Evolutionary conservation across 2,888 invertebrate species (phyloP), one percentile per base, ranked within the genome.

Genomic region (Germaria angustata): DNA sequence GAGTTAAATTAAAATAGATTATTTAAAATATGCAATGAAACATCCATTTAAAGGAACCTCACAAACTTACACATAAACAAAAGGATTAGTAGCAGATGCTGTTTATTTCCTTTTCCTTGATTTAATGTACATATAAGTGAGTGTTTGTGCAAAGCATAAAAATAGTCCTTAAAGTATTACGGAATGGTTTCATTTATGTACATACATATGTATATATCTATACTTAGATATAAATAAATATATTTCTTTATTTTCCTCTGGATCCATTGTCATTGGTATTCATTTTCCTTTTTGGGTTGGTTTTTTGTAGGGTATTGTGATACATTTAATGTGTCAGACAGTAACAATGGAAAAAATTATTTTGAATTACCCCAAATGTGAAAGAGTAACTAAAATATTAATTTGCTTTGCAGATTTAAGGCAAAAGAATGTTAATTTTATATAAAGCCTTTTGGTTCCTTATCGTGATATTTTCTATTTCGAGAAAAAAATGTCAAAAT

Each of bases 151-250:
- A 36, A 63, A 44, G 44, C 20, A 36, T 53, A 55, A 66, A 80
- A 73, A 66, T 73, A 73, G 68, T 68, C 53, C 73, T 66, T 68
- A 66, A 66, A 73, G 59, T n/a, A 66, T 39, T 36, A n/a, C n/a
- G n/a, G n/a, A n/a, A n/a, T n/a, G n/a, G n/a, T n/a, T n/a, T n/a
- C n/a, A n/a, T n/a, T n/a, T n/a, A n/a, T n/a, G n/a, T n/a, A n/a
- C n/a, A n/a, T n/a, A n/a, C n/a, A n/a, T n/a, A n/a, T n/a, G n/a
- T n/a, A n/a, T n/a, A n/a, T n/a, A n/a, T n/a, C n/a, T n/a, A n/a
- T n/a, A n/a, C n/a, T n/a, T n/a, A n/a, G n/a, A n/a, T n/a, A n/a
- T n/a, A n/a, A n/a, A n/a, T n/a, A n/a, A n/a, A n/a, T n/a, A n/a
- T n/a, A n/a, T n/a, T n/a, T n/a, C n/a, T n/a, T n/a, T n/a, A n/a